Evolutionary conservation across 2,797 vertebrate genomes (phyloP).

Genomic region (Melanogrammus aeglefinus): DNA sequence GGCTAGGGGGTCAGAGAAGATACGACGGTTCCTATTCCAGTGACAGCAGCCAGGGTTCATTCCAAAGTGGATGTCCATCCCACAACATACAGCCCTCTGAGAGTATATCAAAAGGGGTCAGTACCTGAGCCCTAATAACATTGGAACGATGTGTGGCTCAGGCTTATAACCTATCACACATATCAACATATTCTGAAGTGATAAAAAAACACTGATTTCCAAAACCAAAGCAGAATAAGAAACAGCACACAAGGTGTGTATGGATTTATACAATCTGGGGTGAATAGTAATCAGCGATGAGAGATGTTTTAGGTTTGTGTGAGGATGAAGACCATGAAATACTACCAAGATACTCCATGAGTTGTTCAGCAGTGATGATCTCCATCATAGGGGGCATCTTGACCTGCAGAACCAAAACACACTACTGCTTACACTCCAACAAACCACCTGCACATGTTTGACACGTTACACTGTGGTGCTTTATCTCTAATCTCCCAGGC

Average conservation of each 20-base stretch:
- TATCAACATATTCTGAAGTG: background rate
- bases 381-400: conserved; percentile 99
- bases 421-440: background rate
- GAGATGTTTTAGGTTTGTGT: background rate
- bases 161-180: background rate
- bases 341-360: conserved; percentile 99
- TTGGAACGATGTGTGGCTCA: background rate
- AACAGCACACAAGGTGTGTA: background rate
- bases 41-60: conserved; percentile 36
- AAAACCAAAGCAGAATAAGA: background rate
- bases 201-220: background rate
- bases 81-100: conserved; percentile 29
- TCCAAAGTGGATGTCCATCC: conserved; percentile 40
- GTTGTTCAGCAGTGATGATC: conserved; percentile 97
- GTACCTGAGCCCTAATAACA: background rate
- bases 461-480: background rate
- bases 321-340: background rate
- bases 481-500: conserved; percentile 17
- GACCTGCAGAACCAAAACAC: conserved; percentile 73
- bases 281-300: background rate
- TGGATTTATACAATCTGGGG: background rate
- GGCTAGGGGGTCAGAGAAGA: conserved; percentile 37
- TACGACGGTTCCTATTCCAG: conserved; percentile 55
- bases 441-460: background rate
- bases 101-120: background rate